Conservation (phyloP, 2,113 vertebrate species). For the Scortum barcoo region DNA sequence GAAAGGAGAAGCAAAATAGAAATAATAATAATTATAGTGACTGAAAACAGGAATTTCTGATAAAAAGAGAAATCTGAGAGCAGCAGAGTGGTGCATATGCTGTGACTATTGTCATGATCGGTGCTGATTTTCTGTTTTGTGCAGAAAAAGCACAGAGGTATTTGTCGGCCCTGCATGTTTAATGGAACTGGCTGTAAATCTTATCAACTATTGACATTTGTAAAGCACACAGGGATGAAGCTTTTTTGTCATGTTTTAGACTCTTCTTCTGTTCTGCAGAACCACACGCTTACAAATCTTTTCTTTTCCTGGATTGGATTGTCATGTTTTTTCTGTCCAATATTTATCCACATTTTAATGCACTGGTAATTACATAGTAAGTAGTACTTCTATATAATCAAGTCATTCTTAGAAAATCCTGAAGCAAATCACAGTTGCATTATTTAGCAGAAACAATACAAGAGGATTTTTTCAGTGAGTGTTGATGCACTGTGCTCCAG, state of each 20-base stretch:
- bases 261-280: neutral
- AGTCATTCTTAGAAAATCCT: neutral
- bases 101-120: too few relatives aligned
- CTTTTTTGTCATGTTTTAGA: neutral
- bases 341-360: neutral
- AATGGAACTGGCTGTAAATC: neutral
- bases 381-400: neutral
- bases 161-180: neutral
- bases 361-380: neutral
- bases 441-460: neutral
- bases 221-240: neutral
- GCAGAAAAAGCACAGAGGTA: neutral
- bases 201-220: neutral
- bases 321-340: neutral
- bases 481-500: slow-evolving; percentile 71
- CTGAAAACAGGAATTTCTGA: too few relatives aligned
- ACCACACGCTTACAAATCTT: neutral
- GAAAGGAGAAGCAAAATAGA: too few relatives aligned
- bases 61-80: too few relatives aligned
- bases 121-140: neutral
- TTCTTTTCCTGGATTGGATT: neutral
- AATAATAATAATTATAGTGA: too few relatives aligned
- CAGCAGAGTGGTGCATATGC: too few relatives aligned
- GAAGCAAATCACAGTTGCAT: neutral
- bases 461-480: neutral